Evolutionary conservation across 2,113 vertebrate species (phyloP), one percentile per base, ranked within the genome.

Genomic region (Pseudorhombus dupliciocellatus): DNA sequence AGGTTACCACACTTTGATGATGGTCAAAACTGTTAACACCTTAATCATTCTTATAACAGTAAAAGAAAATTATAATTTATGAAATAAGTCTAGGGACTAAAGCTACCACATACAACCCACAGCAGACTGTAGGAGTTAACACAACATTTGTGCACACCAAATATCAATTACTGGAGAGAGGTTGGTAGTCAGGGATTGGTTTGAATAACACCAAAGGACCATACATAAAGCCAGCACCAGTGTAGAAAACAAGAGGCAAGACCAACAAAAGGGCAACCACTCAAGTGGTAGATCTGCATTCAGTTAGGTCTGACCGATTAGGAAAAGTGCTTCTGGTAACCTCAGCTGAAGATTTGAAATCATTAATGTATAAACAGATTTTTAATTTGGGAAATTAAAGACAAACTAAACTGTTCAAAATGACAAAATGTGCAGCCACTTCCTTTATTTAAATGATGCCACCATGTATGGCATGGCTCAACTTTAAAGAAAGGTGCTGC

Each of bases 201-300:
- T 84, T 66, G 56, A 81, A 54, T 77, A 61, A 66, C 80, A 84
- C 63, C 66, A 74, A 87, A 77, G 64, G 80, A 84, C 53, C 73
- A 78, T 58, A 87, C 84, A 86, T 84, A 72, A 88, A 83, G 78
- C 69, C 80, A 82, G 51, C 28, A 81, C 73, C 60, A 79, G 68
- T 56, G 73, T 84, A 63, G 20, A 79, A 89, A 87, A 87, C 84
- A 92, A 88, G 81, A 75, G 30, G 79, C 83, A 89, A 85, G 78
- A 77, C 77, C 74, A 86, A 87, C 81, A 80, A 87, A 87, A 77
- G 74, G 66, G 87, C 66, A 91, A 85, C 82, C 77, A 91, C 68
- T 70, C 53, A 51, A 60, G 65, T 80, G 73, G 66, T 84, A 74
- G 68, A 90, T 92, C 89, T 91, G 91, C 91, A 92, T 91, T 92